Conservation (phyloP, 2,888 invertebrate species). For the Polylopha cassiicola region DNA sequence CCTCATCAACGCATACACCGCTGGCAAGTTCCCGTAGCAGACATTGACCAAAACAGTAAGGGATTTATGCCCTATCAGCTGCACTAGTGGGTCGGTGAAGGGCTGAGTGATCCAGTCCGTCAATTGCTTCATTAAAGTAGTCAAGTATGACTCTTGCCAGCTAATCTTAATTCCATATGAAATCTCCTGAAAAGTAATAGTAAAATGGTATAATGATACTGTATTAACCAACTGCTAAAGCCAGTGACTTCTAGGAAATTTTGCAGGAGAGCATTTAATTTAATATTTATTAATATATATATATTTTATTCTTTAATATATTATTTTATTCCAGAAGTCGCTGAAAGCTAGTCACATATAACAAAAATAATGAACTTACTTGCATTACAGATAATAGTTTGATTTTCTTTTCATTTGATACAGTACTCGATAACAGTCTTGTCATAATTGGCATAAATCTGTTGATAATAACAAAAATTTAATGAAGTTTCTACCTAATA, state of each 20-base stretch:
- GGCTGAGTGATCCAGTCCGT: slow-evolving; percentile 79
- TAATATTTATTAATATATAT: no score
- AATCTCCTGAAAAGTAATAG: slow-evolving; percentile 76
- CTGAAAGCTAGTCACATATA: background rate
- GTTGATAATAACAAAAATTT: slow-evolving; percentile 31
- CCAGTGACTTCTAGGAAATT: no score
- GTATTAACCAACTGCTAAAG: no score
- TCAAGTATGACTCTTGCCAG: slow-evolving; percentile 87
- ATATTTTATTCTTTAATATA: no score
- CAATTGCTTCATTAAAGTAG: slow-evolving; percentile 80
- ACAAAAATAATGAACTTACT: slow-evolving; percentile 43
- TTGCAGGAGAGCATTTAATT: no score
- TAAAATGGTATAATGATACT: slow-evolving; percentile 2
- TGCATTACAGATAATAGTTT: slow-evolving; percentile 80
- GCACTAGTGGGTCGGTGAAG: slow-evolving; percentile 57
- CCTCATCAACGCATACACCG: slow-evolving; percentile 83
- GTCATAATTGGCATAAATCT: slow-evolving; percentile 82
- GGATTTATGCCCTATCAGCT: slow-evolving; percentile 67
- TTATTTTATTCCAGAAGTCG: no score
- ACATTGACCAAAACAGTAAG: slow-evolving; percentile 86
- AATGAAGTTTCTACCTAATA: no score
- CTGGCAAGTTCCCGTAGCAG: slow-evolving; percentile 86
- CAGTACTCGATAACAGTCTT: slow-evolving; percentile 76
- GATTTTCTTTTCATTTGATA: slow-evolving; percentile 80
- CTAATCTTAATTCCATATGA: slow-evolving; percentile 87